Base-by-base conservation (phyloP, 1,140 invertebrate genomes). In the Cherax quadricarinatus region DNA sequence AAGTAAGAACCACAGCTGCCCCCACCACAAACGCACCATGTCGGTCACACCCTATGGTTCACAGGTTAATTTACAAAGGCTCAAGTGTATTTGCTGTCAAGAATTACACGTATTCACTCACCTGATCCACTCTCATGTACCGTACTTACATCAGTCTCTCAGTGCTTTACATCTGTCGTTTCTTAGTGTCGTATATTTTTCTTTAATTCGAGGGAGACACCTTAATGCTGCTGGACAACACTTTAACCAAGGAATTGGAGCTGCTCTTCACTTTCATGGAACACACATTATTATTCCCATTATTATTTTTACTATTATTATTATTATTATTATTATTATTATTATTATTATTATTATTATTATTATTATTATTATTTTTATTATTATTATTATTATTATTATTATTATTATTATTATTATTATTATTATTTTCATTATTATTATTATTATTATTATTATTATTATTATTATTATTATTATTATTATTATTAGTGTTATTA, bases 281-380 rank as follows among this genome's bases (percentile, higher is more conserved):
- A 80, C 51, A 14, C 12, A 14, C 2, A 5, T 80, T 80, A 80
- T 80, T 80, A 80, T 80, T 41, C 41, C 51, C 51, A 80, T 80
- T 80, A 80, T 80, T 80, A 41, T 80, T 80, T 14, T 80, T 80
- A 80, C 41, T 80, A 80, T 80, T 41, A 80, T 78, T 78, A 78
- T 78, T 78, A 78, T 78, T 78, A 78, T 10, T n/a, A 78, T 10
- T 78, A 78, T 10, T 78, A 78, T 10, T 78, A 78, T 10, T 78
- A 78, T 10, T n/a, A 78, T 10, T n/a, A 78, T 10, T 78, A 78
- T 10, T 78, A 78, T 10, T 78, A 78, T 9, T 78, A 78, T 14
- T 70, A 70, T 14, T 70, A 70, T 14, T 70, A 70, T 14, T 70
- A 70, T 14, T 70, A 70, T 14, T 70, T 1, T 14, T 70, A 70